phyloP scores from a whole-genome alignment of 2,888 invertebrate species.

The Bimastos eiseni region DNA sequence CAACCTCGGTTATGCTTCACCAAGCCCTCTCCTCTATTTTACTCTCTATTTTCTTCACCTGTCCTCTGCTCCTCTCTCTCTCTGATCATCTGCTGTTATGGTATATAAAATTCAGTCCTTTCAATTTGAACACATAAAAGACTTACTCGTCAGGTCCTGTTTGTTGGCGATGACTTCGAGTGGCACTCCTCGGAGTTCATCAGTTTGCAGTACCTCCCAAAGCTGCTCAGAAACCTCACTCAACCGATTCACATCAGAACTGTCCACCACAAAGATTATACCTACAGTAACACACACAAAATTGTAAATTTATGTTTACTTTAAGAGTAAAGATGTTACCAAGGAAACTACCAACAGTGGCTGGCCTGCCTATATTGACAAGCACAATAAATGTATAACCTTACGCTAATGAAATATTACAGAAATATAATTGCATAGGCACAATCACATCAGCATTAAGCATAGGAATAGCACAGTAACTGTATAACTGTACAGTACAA shows the following conservation, averaged over 20 bases:
- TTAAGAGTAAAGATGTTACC: neutral
- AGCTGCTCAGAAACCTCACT: conserved; percentile 57
- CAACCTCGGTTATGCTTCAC: too few species aligned
- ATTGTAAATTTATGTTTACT: neutral
- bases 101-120: too few species aligned
- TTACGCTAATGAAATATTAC: neutral
- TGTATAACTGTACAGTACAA: too few species aligned
- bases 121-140: neutral
- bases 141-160: conserved; percentile 55
- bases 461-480: too few species aligned
- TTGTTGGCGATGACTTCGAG: conserved; percentile 61
- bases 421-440: too few species aligned
- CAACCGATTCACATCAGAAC: conserved; percentile 54
- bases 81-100: too few species aligned
- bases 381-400: neutral
- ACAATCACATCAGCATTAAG: too few species aligned
- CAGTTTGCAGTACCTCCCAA: conserved; percentile 49
- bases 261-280: conserved; percentile 55
- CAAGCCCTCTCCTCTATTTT: too few species aligned
- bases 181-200: conserved; percentile 58
- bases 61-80: too few species aligned
- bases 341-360: neutral
- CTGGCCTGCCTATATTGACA: too few species aligned
- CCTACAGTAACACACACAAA: conserved; percentile 27
- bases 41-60: too few species aligned